These are phyloP conservation scores for Cheilosia impressa DNA, from an alignment of 2,888 invertebrate genomes.

Conservation along the genomic window DNA sequence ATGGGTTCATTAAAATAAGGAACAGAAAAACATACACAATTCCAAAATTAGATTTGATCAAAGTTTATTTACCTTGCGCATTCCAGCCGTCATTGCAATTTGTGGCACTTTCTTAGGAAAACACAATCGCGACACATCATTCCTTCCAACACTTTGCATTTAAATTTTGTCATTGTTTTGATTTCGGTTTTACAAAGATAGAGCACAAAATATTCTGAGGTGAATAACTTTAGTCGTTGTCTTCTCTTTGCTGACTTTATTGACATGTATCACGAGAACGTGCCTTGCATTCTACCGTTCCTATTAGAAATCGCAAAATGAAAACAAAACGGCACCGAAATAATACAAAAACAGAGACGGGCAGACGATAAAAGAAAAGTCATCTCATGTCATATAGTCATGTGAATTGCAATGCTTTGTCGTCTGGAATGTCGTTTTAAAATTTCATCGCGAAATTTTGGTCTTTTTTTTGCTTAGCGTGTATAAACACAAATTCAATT, in stretches of 20 bases:
- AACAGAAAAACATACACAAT: background rate
- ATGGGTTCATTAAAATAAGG: background rate
- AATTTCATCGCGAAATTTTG: constrained; percentile 2
- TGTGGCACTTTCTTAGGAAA: constrained; percentile 20
- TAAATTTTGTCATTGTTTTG: constrained; percentile 40
- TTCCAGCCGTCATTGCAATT: constrained; percentile 18
- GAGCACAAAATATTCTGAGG: constrained; percentile 30
- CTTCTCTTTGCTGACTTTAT: constrained; percentile 46
- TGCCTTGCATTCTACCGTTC: constrained; percentile 59
- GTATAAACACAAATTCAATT: constrained; percentile 2
- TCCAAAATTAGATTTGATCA: background rate
- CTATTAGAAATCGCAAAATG: constrained; percentile 48
- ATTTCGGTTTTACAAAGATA: background rate
- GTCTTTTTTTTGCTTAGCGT: background rate
- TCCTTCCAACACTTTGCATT: constrained; percentile 30
- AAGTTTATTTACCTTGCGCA: constrained; percentile 3
- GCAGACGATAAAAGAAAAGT: background rate
- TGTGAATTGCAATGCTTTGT: constrained; percentile 27
- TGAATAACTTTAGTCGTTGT: constrained; percentile 57
- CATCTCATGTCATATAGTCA: constrained; percentile 5
- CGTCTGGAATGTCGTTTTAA: constrained; percentile 4
- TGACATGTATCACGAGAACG: constrained; percentile 70
- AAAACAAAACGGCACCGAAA: constrained; percentile 27
- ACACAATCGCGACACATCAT: background rate
- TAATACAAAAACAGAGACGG: constrained; percentile 3